Evolutionary conservation across 2,113 vertebrate genomes (phyloP).

Genomic region (Platanista minor): DNA sequence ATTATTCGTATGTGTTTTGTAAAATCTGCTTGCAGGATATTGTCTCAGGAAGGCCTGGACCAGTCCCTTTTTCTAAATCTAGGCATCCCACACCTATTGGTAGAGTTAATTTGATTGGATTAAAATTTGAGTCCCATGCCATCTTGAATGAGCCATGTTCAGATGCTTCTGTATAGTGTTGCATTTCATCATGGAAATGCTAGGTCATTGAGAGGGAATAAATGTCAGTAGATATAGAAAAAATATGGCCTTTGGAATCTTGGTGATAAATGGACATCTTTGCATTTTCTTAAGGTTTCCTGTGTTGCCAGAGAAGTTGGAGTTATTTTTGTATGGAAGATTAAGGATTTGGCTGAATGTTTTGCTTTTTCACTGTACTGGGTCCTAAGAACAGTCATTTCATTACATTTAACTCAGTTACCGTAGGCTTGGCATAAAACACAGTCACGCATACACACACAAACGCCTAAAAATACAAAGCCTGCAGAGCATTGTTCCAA

Average conservation of each 20-base stretch:
- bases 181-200: conserved; percentile 18
- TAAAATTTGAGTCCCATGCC: not conserved
- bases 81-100: not conserved
- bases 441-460: not conserved
- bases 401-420: conserved; percentile 46
- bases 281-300: conserved; percentile 50
- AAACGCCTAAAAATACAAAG: conserved; percentile 27
- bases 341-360: conserved; percentile 37
- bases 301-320: conserved; percentile 43
- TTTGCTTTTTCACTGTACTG: conserved; percentile 21
- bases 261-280: conserved; percentile 55
- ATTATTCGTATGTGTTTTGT: not conserved
- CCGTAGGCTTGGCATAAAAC: not conserved
- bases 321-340: conserved; percentile 17
- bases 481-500: conserved; percentile 44
- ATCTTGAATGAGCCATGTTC: not conserved
- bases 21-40: not conserved
- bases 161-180: not conserved
- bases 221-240: conserved; percentile 11
- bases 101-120: not conserved
- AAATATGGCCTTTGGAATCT: not conserved
- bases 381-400: conserved; percentile 23
- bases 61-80: not conserved
- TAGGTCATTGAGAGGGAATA: conserved; percentile 8
- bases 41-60: not conserved